Evolutionary conservation across 2,888 invertebrate genomes (phyloP), one percentile per base, ranked within the genome.

Genomic region (Aethes cnicana): DNA sequence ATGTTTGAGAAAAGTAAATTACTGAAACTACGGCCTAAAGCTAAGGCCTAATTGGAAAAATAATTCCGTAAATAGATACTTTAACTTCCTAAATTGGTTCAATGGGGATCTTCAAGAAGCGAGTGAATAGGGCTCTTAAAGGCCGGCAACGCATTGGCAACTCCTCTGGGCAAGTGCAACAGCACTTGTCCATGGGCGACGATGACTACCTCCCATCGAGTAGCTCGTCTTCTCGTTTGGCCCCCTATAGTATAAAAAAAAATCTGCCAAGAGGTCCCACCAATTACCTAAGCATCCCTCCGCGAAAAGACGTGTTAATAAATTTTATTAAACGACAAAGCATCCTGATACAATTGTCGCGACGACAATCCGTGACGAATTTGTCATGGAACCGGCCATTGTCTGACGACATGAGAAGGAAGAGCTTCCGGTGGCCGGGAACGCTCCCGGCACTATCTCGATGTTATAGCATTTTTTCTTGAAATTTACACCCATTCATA

Each of bases 251-350:
- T 20, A 32, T 17, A 17, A 2, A 16, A 9, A 17, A 20, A 26
- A 9, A 26, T 3, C 16, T 5, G 9, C 9, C n/a, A 9, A 35
- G 6, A n/a, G n/a, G n/a, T n/a, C n/a, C n/a, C 9, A 16, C 9
- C 4, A 47, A 47, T 53, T 55, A 5, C 32, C 16, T 21, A 20
- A 23, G 44, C 11, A 39, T 20, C 52, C 46, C 52, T 9, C 35
- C 26, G 46, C 50, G 41, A 48, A 54, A 62, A 52, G 61, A 63
- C 54, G 66, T 69, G 67, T 84, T 83, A 84, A 84, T 86, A 87
- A 85, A 87, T 85, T 85, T 82, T 81, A 86, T 86, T 79, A 81
- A 84, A 83, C 71, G 57, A 84, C 80, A 84, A 84, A 67, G 71
- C 62, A 63, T 56, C 55, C 53, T 72, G 73, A 75, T 74, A 70